Evolutionary conservation across 2,888 invertebrate genomes (phyloP).

Genomic region (Archaeoteleia sp.): DNA sequence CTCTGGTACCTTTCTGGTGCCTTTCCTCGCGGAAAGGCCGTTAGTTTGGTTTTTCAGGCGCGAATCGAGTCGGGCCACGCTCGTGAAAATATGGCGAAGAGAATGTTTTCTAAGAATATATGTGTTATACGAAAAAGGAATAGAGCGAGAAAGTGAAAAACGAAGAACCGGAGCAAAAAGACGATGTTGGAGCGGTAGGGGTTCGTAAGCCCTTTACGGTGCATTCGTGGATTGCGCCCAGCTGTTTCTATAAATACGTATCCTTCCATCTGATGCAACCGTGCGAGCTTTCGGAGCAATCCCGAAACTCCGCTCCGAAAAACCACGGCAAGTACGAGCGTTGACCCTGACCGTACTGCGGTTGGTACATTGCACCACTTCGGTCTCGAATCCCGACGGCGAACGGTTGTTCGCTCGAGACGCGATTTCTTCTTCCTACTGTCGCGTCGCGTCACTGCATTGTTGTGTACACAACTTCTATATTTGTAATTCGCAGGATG

Average conservation of each 20-base stretch:
- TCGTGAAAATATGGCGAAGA: constrained; percentile 45
- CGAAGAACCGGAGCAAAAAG: constrained; percentile 37
- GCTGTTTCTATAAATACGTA: constrained; percentile 70
- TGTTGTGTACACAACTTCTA: constrained; percentile 5
- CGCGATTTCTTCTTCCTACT: constrained; percentile 3
- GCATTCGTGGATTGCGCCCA: constrained; percentile 63
- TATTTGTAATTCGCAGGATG: constrained; percentile 22
- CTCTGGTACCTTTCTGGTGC: no score
- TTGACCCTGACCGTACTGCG: constrained; percentile 64
- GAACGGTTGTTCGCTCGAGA: neutral
- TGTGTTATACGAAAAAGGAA: constrained; percentile 48
- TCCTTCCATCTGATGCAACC: constrained; percentile 71
- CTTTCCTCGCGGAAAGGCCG: constrained; percentile 41
- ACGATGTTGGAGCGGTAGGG: constrained; percentile 4
- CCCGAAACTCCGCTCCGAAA: constrained; percentile 61
- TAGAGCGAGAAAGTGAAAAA: constrained; percentile 22
- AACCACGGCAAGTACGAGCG: constrained; percentile 66
- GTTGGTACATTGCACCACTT: constrained; percentile 49
- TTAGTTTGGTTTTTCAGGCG: constrained; percentile 45
- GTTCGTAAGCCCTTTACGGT: constrained; percentile 40
- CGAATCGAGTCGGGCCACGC: constrained; percentile 21
- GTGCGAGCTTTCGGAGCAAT: constrained; percentile 53
- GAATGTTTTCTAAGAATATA: constrained; percentile 52
- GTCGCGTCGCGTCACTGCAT: constrained; percentile 2
- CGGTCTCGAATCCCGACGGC: constrained; percentile 28